Evolutionary conservation across 2,797 vertebrate genomes (phyloP).

Genomic region (Decapterus maruadsi): DNA sequence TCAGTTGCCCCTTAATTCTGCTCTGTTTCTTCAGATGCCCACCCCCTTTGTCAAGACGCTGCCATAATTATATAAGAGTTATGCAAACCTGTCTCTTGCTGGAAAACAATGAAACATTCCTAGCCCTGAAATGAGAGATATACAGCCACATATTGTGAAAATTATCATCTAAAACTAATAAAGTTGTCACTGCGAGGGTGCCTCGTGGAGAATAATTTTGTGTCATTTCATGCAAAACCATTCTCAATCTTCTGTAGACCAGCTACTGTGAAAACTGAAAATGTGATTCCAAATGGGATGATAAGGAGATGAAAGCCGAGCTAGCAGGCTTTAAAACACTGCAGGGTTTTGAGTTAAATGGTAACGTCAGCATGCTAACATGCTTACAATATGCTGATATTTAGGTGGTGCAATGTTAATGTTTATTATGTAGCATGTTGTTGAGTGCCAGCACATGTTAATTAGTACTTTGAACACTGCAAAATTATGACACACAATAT

Average conservation of each 20-base stretch:
- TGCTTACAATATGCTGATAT: too few species aligned
- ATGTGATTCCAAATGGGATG: background rate
- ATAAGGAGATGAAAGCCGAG: background rate
- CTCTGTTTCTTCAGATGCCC: conserved; percentile 79
- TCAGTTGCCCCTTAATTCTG: conserved; percentile 77
- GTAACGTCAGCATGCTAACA: background rate
- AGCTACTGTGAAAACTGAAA: conserved; percentile 6
- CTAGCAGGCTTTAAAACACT: background rate
- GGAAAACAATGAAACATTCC: conserved; percentile 47
- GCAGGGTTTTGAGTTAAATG: background rate
- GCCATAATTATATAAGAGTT: conserved; percentile 70
- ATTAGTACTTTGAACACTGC: too few species aligned
- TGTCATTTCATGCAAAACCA: conserved; percentile 25
- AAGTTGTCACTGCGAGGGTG: conserved; percentile 34
- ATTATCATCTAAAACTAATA: conserved; percentile 53
- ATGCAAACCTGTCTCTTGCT: conserved; percentile 58
- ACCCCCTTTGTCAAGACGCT: conserved; percentile 56
- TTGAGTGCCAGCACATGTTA: too few species aligned
- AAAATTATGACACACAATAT: too few species aligned
- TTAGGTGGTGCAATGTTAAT: too few species aligned
- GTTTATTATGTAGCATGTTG: too few species aligned
- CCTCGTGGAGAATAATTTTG: conserved; percentile 17
- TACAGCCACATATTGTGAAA: conserved; percentile 13
- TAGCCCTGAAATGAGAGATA: conserved; percentile 46
- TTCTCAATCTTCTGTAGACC: background rate